Conservation (phyloP, 2,113 vertebrate species). For the Struthidea cinerea region DNA sequence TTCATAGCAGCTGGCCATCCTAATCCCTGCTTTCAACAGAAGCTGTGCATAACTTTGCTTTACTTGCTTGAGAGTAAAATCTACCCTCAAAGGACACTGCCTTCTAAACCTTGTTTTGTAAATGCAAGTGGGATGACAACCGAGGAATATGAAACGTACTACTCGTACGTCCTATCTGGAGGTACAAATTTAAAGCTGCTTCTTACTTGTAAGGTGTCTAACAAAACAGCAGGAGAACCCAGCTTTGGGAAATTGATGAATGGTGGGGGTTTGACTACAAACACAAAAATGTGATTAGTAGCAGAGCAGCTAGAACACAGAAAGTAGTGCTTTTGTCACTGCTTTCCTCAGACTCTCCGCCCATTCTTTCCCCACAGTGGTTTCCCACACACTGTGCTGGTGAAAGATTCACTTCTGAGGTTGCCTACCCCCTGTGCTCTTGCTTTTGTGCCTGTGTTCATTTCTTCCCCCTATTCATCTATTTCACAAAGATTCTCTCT, state of each 20-base stretch:
- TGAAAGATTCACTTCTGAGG: background rate
- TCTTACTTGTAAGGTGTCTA: background rate
- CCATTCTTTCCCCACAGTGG: background rate
- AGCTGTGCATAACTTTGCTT: background rate
- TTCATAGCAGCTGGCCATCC: background rate
- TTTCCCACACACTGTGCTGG: background rate
- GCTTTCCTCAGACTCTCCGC: background rate
- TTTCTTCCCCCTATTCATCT: background rate
- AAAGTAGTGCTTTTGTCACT: background rate
- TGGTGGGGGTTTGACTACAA: background rate
- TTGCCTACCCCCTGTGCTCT: background rate
- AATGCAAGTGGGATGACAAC: background rate
- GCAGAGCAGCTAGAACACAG: background rate
- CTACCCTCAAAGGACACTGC: background rate
- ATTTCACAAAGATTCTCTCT: background rate
- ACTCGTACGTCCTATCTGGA: accelerated
- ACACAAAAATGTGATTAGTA: background rate
- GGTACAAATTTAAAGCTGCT: background rate
- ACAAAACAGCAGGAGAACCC: background rate
- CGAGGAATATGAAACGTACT: accelerated
- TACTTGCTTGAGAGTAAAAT: background rate
- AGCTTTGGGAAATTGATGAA: background rate
- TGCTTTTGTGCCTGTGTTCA: background rate
- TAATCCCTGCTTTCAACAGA: background rate
- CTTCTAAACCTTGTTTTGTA: background rate